Conservation (phyloP, 2,113 vertebrate species). For the Hassar affinis region DNA sequence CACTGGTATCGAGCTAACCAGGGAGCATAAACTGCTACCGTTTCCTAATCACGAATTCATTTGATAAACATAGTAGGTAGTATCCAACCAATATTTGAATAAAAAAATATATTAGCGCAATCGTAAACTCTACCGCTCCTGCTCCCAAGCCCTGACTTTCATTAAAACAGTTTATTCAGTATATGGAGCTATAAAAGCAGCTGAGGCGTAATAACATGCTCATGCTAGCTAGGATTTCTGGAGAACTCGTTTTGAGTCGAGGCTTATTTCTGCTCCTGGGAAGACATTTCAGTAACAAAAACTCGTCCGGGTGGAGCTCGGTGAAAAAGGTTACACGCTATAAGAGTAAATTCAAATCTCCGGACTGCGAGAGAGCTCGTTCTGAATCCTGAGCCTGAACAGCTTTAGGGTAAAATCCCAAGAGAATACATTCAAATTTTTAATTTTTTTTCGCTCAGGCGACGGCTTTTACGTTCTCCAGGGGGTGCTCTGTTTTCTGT, state of each 20-base stretch:
- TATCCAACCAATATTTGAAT: neutral
- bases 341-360: no score
- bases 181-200: neutral
- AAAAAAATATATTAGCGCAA: neutral
- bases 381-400: neutral
- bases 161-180: neutral
- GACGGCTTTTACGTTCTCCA: neutral
- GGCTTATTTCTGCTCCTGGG: neutral
- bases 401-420: neutral
- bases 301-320: neutral
- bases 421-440: neutral
- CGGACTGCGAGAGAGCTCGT: neutral
- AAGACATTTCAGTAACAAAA: neutral
- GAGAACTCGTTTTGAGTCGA: neutral
- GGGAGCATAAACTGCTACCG: neutral
- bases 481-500: slow-evolving; percentile 63
- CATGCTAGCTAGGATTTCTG: neutral
- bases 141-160: neutral
- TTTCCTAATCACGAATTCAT: neutral
- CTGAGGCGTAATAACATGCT: neutral
- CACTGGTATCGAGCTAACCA: neutral
- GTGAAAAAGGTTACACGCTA: neutral
- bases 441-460: neutral
- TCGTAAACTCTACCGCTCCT: neutral
- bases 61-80: neutral